A percentile compares a stretch with the other conserved stretches of the same genome.
These are phyloP conservation scores for Tragelaphus oryx DNA, from an alignment of 2,797 vertebrate species.

Conservation along the genomic window DNA sequence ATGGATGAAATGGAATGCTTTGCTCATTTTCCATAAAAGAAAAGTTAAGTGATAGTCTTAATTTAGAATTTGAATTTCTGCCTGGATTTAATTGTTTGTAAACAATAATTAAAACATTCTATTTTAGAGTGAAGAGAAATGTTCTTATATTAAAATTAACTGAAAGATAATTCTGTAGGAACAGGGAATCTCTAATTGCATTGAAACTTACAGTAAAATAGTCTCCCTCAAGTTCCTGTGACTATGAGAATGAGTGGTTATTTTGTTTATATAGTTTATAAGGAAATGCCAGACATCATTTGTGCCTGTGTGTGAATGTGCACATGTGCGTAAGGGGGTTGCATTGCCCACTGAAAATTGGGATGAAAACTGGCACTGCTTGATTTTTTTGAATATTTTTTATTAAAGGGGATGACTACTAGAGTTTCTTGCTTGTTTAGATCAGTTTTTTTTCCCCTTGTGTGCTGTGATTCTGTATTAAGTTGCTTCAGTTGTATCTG, in stretches of 20 bases:
- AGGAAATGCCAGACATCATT: not conserved
- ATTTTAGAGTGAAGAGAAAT: not conserved
- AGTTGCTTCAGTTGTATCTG: not conserved
- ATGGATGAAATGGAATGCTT: not conserved
- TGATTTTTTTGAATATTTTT: slow-evolving; percentile 23
- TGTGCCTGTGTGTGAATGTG: not conserved
- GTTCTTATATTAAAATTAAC: not conserved
- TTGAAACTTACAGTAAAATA: not conserved
- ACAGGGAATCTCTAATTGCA: not conserved
- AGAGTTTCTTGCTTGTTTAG: not conserved
- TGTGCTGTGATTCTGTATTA: not conserved
- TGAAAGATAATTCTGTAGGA: not conserved
- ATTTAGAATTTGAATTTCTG: slow-evolving; percentile 53
- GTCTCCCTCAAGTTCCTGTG: not conserved
- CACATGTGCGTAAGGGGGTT: not conserved
- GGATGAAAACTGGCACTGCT: not conserved
- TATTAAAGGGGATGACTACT: not conserved
- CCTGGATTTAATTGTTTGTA: slow-evolving; percentile 45
- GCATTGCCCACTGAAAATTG: not conserved
- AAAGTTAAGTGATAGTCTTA: slow-evolving; percentile 42
- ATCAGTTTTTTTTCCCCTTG: not conserved
- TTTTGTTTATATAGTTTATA: slow-evolving; percentile 6
- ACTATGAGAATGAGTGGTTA: not conserved
- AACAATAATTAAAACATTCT: not conserved
- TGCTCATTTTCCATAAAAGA: slow-evolving; percentile 36